These are phyloP conservation scores for Apodemia mormo DNA, from an alignment of 2,888 invertebrate species.

Conservation along the genomic window DNA sequence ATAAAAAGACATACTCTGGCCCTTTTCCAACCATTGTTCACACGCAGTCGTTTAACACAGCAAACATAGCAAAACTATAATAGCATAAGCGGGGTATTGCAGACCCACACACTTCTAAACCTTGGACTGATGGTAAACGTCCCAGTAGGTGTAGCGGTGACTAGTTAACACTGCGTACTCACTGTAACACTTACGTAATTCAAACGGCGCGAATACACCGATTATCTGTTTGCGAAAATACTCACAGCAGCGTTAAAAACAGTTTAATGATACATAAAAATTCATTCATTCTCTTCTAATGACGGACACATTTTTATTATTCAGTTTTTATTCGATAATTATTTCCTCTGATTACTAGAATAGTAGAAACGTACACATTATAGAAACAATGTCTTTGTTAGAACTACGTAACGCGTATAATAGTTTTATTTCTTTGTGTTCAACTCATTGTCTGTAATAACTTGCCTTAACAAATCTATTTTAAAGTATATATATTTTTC, in stretches of 20 bases:
- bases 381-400: too few species aligned
- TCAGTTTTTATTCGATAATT: background rate
- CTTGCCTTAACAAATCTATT: too few species aligned
- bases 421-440: too few species aligned
- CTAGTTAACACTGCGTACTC: too few species aligned
- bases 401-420: too few species aligned
- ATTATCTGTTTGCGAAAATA: constrained; percentile 3
- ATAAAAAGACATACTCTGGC: constrained; percentile 16
- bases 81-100: constrained; percentile 33
- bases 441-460: too few species aligned
- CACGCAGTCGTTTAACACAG: constrained; percentile 49
- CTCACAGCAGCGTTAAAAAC: background rate
- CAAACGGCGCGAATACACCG: background rate
- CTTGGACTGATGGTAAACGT: constrained; percentile 68
- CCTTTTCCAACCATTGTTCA: constrained; percentile 18
- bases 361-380: too few species aligned
- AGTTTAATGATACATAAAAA: background rate
- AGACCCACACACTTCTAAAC: constrained; percentile 64
- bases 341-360: too few species aligned
- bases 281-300: constrained; percentile 1
- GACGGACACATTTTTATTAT: background rate
- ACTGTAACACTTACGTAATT: background rate
- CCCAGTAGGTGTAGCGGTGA: constrained; percentile 59
- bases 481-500: too few species aligned
- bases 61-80: background rate